These are phyloP conservation scores for Papilio machaon DNA, from an alignment of 1,140 invertebrate species.

Conservation along the genomic window DNA sequence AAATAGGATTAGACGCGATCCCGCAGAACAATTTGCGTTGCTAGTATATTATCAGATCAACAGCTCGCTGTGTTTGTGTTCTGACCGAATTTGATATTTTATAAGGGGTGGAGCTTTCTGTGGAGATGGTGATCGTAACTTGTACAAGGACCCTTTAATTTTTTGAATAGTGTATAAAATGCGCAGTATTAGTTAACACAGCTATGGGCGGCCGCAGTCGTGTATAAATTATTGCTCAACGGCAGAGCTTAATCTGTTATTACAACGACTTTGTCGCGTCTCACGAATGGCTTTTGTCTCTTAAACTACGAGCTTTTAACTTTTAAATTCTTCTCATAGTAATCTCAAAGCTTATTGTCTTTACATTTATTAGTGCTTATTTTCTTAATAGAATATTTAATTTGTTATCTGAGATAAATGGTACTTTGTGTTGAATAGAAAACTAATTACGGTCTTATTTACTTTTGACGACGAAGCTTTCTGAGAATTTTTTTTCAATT, in stretches of 20 bases:
- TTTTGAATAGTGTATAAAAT: not conserved
- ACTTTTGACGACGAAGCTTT: not conserved
- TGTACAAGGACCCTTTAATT: not conserved
- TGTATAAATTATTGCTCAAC: constrained; percentile 14
- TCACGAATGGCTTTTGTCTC: constrained; percentile 25
- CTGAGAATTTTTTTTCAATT: not conserved
- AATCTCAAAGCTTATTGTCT: constrained; percentile 19
- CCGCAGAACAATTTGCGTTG: constrained; percentile 1
- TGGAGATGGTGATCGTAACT: not conserved
- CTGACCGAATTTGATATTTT: not conserved
- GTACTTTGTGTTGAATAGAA: not conserved
- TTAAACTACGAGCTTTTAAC: constrained; percentile 24
- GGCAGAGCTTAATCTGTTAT: constrained; percentile 16
- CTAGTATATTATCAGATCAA: constrained; percentile 5
- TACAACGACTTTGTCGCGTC: constrained; percentile 23
- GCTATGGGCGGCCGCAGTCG: not conserved
- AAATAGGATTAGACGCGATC: constrained; percentile 17
- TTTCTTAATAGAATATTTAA: constrained; percentile 17
- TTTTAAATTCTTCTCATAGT: constrained; percentile 24
- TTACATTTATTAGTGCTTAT: not conserved
- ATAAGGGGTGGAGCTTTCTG: not conserved
- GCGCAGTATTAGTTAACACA: not conserved
- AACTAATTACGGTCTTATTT: constrained; percentile 8
- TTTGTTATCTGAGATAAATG: not conserved
- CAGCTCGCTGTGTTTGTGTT: not conserved